These are phyloP conservation scores for Aphodius granarius DNA, from an alignment of 2,888 invertebrate genomes.

Conservation along the genomic window DNA sequence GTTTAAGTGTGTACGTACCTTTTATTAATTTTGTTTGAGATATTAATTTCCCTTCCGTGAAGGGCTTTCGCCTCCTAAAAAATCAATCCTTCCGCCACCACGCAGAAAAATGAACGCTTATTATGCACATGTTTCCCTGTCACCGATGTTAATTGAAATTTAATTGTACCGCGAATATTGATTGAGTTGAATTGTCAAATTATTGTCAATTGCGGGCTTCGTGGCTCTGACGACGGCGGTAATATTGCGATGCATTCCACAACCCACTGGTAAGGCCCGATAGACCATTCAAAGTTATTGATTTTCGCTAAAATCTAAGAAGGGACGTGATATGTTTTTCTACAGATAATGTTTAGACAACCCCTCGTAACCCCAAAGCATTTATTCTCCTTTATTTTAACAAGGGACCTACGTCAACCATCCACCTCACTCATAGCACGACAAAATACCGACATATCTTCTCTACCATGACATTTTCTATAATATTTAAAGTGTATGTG, in stretches of 20 bases:
- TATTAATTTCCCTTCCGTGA: neutral
- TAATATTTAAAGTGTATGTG: too few species aligned
- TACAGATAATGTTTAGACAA: neutral
- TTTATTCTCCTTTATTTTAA: too few species aligned
- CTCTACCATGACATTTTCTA: too few species aligned
- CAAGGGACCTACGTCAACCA: too few species aligned
- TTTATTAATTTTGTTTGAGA: neutral
- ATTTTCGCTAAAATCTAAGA: neutral
- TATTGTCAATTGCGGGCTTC: neutral
- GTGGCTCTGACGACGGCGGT: neutral
- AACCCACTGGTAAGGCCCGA: neutral
- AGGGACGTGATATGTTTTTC: slow-evolving; percentile 2
- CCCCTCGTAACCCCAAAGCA: too few species aligned
- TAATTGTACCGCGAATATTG: neutral
- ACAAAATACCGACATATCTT: too few species aligned
- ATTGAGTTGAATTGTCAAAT: neutral
- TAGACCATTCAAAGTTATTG: slow-evolving; percentile 2
- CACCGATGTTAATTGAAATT: neutral
- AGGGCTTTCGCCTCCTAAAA: neutral
- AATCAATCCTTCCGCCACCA: neutral
- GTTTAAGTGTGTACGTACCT: neutral
- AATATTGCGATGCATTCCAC: neutral
- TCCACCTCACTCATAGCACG: too few species aligned
- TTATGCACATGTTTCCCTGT: neutral
- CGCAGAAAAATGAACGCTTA: neutral